These are phyloP conservation scores for Cantharis rufa DNA, from an alignment of 2,888 invertebrate genomes.

Conservation along the genomic window DNA sequence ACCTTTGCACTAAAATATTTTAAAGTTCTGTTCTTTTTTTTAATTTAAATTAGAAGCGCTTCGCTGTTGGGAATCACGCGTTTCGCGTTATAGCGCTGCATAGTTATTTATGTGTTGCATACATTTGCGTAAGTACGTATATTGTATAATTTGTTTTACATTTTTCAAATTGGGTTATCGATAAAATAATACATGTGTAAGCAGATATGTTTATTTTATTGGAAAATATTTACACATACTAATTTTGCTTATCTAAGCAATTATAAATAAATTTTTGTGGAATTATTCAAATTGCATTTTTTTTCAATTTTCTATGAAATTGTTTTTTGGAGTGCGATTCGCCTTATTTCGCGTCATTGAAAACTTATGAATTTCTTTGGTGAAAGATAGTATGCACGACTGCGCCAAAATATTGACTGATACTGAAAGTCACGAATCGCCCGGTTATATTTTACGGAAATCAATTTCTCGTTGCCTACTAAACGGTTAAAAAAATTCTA, in stretches of 20 bases:
- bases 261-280: background rate
- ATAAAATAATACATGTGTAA: background rate
- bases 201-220: background rate
- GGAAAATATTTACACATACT: background rate
- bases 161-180: background rate
- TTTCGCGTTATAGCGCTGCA: background rate
- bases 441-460: background rate
- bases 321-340: background rate
- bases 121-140: background rate
- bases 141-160: background rate
- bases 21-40: background rate
- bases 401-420: slow-evolving; percentile 38
- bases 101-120: background rate
- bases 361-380: background rate
- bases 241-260: background rate
- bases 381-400: slow-evolving; percentile 14
- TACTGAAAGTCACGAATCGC: background rate
- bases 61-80: background rate
- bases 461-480: background rate
- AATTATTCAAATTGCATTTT: too few species aligned
- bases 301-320: background rate
- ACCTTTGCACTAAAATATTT: background rate
- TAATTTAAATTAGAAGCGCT: background rate
- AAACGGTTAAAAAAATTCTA: background rate
- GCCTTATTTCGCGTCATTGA: background rate